Conservation (phyloP, 2,888 invertebrate genomes). For the Noctua janthina region DNA sequence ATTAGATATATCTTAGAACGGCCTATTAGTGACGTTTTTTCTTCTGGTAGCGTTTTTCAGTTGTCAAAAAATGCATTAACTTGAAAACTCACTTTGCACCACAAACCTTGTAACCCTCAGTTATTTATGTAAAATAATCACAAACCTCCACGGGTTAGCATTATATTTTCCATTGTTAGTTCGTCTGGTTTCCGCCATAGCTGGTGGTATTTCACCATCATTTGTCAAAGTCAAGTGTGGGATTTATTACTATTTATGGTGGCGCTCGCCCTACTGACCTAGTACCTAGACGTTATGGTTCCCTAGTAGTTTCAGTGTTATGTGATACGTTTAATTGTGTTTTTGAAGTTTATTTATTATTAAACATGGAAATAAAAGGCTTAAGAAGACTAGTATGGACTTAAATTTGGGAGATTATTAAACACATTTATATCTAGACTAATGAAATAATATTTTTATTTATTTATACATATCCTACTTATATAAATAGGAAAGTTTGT, state of each 20-base stretch:
- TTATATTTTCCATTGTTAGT: constrained; percentile 58
- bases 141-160: constrained; percentile 8
- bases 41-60: not conserved
- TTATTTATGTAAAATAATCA: constrained; percentile 38
- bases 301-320: constrained; percentile 33
- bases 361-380: not conserved
- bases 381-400: not conserved
- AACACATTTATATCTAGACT: too few relatives aligned
- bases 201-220: constrained; percentile 72
- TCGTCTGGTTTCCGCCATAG: constrained; percentile 34
- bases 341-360: not conserved
- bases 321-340: constrained; percentile 25
- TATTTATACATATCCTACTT: too few relatives aligned
- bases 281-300: constrained; percentile 57
- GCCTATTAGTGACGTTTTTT: too few relatives aligned
- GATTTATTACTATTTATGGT: constrained; percentile 82
- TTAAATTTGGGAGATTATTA: not conserved
- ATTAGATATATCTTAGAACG: too few relatives aligned
- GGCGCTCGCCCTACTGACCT: constrained; percentile 77
- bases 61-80: not conserved
- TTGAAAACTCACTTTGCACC: not conserved
- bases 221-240: constrained; percentile 81
- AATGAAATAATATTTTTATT: too few relatives aligned
- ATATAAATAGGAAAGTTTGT: too few relatives aligned
- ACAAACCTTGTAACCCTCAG: constrained; percentile 5